A percentile compares a stretch with the other conserved stretches of the same genome.
Evolutionary conservation across 1,140 invertebrate genomes (phyloP).

Genomic region (Nixonia krombeini): DNA sequence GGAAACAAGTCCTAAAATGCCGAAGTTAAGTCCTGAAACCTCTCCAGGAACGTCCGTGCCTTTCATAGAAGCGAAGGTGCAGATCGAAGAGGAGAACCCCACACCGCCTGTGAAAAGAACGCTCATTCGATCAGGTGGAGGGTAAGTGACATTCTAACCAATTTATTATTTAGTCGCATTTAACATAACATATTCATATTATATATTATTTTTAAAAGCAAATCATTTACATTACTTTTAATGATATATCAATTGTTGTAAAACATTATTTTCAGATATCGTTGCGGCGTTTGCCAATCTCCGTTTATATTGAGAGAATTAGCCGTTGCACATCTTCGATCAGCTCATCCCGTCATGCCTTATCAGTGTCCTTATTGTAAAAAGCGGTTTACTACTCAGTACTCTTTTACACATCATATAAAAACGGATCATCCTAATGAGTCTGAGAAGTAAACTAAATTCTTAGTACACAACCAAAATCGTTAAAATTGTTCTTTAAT

Average conservation of each 20-base stretch:
- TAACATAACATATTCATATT: conserved; percentile 1
- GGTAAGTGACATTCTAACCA: conserved; percentile 37
- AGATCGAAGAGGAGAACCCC: conserved; percentile 37
- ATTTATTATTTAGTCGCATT: no score
- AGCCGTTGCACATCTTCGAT: conserved; percentile 60
- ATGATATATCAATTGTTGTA: no score
- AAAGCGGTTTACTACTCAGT: conserved; percentile 60
- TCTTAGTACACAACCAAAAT: no score
- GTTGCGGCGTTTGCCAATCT: conserved; percentile 60
- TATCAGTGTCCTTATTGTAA: conserved; percentile 63
- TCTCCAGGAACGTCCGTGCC: conserved; percentile 36
- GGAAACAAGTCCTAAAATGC: conserved; percentile 37
- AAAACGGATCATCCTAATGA: conserved; percentile 59
- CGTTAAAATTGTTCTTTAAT: no score
- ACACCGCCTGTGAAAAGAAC: conserved; percentile 57
- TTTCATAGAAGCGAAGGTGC: conserved; percentile 52
- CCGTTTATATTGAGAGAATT: conserved; percentile 59
- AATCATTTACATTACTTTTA: background rate
- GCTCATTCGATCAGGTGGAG: conserved; percentile 53
- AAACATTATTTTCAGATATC: conserved; percentile 55
- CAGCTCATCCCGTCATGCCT: conserved; percentile 61
- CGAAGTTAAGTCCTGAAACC: conserved; percentile 49
- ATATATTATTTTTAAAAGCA: background rate
- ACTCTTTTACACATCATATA: conserved; percentile 59
- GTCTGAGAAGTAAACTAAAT: conserved; percentile 52